Evolutionary conservation across 1,140 invertebrate species (phyloP).

Genomic region (Bombus confusus): DNA sequence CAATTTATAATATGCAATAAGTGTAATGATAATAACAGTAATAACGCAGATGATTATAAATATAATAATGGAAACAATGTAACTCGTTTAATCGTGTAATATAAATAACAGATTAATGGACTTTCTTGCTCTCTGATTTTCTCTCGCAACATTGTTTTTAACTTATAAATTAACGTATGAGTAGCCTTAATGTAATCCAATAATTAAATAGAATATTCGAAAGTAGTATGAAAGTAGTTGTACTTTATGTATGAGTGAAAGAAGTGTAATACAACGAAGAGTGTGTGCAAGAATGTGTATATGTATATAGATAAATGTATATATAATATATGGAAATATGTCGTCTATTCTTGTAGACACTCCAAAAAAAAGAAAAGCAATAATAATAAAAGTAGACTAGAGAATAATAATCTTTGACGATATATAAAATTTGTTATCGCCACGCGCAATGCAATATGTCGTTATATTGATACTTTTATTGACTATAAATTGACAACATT

Average conservation of each 20-base stretch:
- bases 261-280: conserved; percentile 66
- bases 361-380: conserved; percentile 59
- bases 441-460: conserved; percentile 27
- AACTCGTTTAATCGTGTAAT: conserved; percentile 52
- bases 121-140: conserved; percentile 44
- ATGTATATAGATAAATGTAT: conserved; percentile 52
- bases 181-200: conserved; percentile 67
- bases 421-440: conserved; percentile 59
- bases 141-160: conserved; percentile 66
- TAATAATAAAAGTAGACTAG: conserved; percentile 58
- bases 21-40: conserved; percentile 57
- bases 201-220: conserved; percentile 75
- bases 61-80: conserved; percentile 53
- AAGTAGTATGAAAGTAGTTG: conserved; percentile 78
- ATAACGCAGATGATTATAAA: conserved; percentile 29
- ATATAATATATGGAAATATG: conserved; percentile 67
- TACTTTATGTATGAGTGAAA: conserved; percentile 74
- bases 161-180: conserved; percentile 66
- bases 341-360: conserved; percentile 63
- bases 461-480: conserved; percentile 59
- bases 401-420: conserved; percentile 43
- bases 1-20: conserved; percentile 61
- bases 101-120: conserved; percentile 69
- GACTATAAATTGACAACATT: conserved; percentile 68
- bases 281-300: conserved; percentile 62